phyloP scores from a whole-genome alignment of 2,888 invertebrate genomes.

The Fragum fragum region DNA sequence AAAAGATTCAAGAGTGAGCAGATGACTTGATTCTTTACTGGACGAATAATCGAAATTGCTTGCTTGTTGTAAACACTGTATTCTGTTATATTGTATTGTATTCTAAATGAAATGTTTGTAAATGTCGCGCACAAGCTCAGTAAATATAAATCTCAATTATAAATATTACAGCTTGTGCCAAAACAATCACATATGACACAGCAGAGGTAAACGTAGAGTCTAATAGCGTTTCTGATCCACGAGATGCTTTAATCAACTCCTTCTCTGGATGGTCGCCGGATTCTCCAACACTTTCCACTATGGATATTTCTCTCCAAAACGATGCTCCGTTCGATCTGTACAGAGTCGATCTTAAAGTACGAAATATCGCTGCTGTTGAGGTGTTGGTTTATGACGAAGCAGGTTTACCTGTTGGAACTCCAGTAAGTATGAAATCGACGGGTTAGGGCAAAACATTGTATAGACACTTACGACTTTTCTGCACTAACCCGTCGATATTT shows the following conservation, averaged over 20 bases:
- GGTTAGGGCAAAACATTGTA: too few relatives aligned
- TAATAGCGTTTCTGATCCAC: not conserved
- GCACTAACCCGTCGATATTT: too few relatives aligned
- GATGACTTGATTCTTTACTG: too few relatives aligned
- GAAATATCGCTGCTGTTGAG: not conserved
- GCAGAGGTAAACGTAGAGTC: not conserved
- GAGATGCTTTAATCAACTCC: slow-evolving; percentile 7
- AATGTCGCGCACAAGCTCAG: too few relatives aligned
- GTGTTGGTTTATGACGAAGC: not conserved
- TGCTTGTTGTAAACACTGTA: too few relatives aligned
- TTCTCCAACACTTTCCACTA: not conserved
- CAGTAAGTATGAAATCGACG: slow-evolving; percentile 13
- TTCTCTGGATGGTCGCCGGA: slow-evolving; percentile 2
- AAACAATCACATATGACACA: slow-evolving; percentile 14
- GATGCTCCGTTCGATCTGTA: slow-evolving; percentile 4
- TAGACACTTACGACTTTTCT: too few relatives aligned
- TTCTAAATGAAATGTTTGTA: too few relatives aligned
- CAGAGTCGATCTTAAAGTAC: slow-evolving; percentile 8
- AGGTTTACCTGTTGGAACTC: not conserved
- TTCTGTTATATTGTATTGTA: too few relatives aligned
- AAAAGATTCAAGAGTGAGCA: too few relatives aligned
- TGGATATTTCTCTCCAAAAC: not conserved
- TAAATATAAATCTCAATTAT: too few relatives aligned
- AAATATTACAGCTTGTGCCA: slow-evolving; percentile 15
- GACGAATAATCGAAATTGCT: too few relatives aligned